Evolutionary conservation across 2,888 invertebrate genomes (phyloP).

Genomic region (Tinea trinotella): DNA sequence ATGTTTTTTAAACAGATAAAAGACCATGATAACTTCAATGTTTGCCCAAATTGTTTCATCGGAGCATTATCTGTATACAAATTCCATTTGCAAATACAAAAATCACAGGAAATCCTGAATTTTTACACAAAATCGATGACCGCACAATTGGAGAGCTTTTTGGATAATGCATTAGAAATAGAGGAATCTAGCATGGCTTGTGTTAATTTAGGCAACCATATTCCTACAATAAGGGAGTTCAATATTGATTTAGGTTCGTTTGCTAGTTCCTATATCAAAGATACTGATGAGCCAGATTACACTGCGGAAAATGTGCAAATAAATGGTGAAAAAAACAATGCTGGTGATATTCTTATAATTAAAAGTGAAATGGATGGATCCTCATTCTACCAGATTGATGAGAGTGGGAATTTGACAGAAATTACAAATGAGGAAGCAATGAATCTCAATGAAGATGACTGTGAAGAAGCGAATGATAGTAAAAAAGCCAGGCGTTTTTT

Average conservation of each 20-base stretch:
- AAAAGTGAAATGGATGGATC: slow-evolving; percentile 34
- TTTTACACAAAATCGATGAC: slow-evolving; percentile 40
- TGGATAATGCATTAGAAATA: slow-evolving; percentile 24
- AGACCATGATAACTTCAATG: slow-evolving; percentile 36
- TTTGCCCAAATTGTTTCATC: slow-evolving; percentile 46
- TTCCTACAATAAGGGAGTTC: slow-evolving; percentile 28
- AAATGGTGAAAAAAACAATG: slow-evolving; percentile 23
- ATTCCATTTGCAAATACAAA: slow-evolving; percentile 39
- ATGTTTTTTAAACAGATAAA: too few species aligned
- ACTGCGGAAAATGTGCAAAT: slow-evolving; percentile 16
- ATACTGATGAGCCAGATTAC: not conserved
- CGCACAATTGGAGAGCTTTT: slow-evolving; percentile 31
- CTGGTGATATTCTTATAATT: slow-evolving; percentile 35
- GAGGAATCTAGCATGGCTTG: slow-evolving; percentile 33
- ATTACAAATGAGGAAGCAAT: slow-evolving; percentile 18
- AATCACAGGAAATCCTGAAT: slow-evolving; percentile 39
- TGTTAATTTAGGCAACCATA: slow-evolving; percentile 36
- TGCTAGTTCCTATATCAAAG: slow-evolving; percentile 23
- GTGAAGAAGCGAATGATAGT: too few species aligned
- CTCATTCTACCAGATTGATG: slow-evolving; percentile 29
- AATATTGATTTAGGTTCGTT: slow-evolving; percentile 37
- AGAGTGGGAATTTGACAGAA: slow-evolving; percentile 28
- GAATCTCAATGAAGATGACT: slow-evolving; percentile 25
- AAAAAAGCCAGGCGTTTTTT: too few species aligned
- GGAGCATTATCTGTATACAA: slow-evolving; percentile 44